These are phyloP conservation scores for Hydrochoerus hydrochaeris DNA, from an alignment of 2,113 vertebrate genomes.

Conservation along the genomic window DNA sequence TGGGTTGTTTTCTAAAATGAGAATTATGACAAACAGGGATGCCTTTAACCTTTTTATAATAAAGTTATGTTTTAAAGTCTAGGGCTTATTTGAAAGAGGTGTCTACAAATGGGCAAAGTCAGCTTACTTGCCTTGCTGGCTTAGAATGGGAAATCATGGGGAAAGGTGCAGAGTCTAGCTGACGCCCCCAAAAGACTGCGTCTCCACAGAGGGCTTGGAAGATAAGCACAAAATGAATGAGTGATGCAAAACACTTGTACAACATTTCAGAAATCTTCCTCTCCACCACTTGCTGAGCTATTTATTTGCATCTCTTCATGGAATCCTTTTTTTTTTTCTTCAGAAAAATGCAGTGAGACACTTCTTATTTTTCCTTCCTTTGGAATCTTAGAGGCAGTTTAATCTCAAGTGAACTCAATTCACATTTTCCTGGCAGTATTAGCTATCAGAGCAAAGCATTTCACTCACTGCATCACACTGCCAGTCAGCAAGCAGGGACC, in stretches of 20 bases:
- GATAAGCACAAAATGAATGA: conserved; percentile 32
- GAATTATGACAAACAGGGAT: conserved; percentile 15
- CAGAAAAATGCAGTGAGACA: conserved; percentile 58
- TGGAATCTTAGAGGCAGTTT: conserved; percentile 69
- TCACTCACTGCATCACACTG: conserved; percentile 68
- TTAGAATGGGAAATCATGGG: neutral
- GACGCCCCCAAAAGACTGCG: conserved; percentile 40
- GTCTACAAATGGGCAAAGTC: conserved; percentile 52
- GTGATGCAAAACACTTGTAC: neutral
- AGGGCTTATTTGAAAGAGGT: conserved; percentile 17
- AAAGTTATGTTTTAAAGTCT: neutral
- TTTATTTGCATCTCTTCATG: conserved; percentile 53
- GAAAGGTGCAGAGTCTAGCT: neutral
- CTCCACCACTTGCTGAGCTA: conserved; percentile 52
- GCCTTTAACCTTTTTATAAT: neutral
- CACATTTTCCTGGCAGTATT: conserved; percentile 73
- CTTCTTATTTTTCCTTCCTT: conserved; percentile 52
- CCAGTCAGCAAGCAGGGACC: conserved; percentile 82
- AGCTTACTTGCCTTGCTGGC: conserved; percentile 53
- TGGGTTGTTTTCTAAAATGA: conserved; percentile 45
- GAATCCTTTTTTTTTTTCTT: conserved; percentile 10
- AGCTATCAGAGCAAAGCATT: conserved; percentile 71
- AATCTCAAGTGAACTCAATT: conserved; percentile 67
- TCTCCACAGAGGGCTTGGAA: neutral
- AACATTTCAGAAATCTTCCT: conserved; percentile 60